A percentile compares a stretch with the other conserved stretches of the same genome.
Evolutionary conservation across 2,113 vertebrate genomes (phyloP).

Genomic region (Thamnophis sirtalis): DNA sequence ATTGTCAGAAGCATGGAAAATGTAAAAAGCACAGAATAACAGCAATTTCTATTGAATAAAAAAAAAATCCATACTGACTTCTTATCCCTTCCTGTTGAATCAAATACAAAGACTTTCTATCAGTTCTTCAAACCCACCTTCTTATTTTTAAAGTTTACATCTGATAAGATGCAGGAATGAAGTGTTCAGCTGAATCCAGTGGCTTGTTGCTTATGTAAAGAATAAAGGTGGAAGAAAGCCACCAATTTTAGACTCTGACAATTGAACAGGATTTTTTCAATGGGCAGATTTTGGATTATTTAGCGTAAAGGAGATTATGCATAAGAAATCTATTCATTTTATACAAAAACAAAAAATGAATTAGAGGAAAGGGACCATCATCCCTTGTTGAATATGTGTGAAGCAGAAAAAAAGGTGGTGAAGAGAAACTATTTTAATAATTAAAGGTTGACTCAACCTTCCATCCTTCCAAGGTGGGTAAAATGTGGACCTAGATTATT

Average conservation of each 20-base stretch:
- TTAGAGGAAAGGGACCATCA: neutral
- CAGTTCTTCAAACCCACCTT: neutral
- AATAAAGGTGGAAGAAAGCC: neutral
- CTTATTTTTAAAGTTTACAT: neutral
- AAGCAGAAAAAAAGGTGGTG: neutral
- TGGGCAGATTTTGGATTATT: neutral
- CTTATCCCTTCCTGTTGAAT: neutral
- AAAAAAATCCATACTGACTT: neutral
- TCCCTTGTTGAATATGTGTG: neutral
- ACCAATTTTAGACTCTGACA: neutral
- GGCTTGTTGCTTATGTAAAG: neutral
- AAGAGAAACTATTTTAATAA: neutral
- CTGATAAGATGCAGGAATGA: neutral
- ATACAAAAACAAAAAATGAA: neutral
- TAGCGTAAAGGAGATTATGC: neutral
- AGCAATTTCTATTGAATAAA: neutral
- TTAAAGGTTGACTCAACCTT: neutral
- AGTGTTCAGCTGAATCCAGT: neutral
- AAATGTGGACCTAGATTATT: no score
- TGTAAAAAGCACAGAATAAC: neutral
- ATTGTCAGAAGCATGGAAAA: neutral
- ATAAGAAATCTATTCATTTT: neutral
- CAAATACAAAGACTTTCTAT: neutral
- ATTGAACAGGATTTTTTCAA: neutral
- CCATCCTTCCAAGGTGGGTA: no score